A percentile compares a stretch with the other conserved stretches of the same genome.
Conservation (phyloP, 1,140 invertebrate species). For the Rhynchophorus ferrugineus region DNA sequence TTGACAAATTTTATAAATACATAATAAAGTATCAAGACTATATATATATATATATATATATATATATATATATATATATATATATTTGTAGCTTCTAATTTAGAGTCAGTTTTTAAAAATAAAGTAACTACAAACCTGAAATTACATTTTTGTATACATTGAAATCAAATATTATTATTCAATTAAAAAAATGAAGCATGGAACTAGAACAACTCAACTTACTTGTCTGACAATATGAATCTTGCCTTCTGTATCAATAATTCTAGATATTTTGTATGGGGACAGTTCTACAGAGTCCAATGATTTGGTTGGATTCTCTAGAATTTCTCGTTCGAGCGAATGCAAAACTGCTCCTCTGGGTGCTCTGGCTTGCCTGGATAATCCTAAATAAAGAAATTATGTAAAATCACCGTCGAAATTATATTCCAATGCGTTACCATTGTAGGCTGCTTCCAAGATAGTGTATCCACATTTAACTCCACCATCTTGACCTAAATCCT, state of each 20-base stretch:
- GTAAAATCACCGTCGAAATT: neutral
- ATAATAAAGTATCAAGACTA: no score
- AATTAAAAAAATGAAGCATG: no score
- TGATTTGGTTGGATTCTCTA: conserved; percentile 41
- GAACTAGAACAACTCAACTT: no score
- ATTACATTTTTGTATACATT: no score
- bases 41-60: no score
- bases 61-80: no score
- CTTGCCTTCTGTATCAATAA: conserved; percentile 64
- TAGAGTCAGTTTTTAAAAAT: no score
- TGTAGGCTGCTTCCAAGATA: conserved; percentile 42
- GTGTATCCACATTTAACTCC: conserved; percentile 42
- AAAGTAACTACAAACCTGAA: no score
- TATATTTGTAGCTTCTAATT: no score
- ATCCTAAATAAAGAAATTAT: conserved; percentile 24
- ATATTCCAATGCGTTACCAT: no score
- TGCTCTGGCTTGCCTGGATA: conserved; percentile 48
- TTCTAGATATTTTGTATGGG: conserved; percentile 61
- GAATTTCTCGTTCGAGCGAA: conserved; percentile 49
- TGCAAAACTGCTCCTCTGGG: conserved; percentile 48
- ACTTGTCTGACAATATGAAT: conserved; percentile 61
- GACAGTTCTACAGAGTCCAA: conserved; percentile 56
- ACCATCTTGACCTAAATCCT: conserved; percentile 43
- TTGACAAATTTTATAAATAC: no score
- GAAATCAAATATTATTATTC: no score